Conservation (phyloP, 2,888 invertebrate genomes). For the Xylota segnis region DNA sequence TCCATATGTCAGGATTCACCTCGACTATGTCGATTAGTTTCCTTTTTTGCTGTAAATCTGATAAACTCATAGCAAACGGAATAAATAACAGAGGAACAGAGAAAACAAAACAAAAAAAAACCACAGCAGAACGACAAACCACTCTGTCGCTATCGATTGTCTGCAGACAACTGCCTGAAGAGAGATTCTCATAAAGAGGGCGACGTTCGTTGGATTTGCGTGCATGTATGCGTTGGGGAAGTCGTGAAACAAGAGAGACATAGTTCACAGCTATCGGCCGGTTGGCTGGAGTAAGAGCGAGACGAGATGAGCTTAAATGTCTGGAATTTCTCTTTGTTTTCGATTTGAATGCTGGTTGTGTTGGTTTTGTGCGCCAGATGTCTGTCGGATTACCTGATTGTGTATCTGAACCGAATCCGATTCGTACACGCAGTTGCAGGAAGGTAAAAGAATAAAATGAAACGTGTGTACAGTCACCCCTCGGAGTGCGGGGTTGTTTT, state of each 20-base stretch:
- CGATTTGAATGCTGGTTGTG: background rate
- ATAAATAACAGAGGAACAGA: background rate
- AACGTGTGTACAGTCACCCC: no score
- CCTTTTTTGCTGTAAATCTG: background rate
- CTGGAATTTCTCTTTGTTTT: background rate
- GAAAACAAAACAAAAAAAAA: background rate
- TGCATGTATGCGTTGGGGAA: background rate
- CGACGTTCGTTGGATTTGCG: background rate
- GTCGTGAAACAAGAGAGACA: background rate
- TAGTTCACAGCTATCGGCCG: no score
- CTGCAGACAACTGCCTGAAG: slow-evolving; percentile 36
- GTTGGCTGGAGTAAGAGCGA: background rate
- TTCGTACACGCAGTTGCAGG: slow-evolving; percentile 2
- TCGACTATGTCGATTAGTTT: slow-evolving; percentile 55
- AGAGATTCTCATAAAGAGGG: background rate
- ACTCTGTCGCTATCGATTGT: slow-evolving; percentile 4
- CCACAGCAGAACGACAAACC: background rate
- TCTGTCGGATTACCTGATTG: slow-evolving; percentile 8
- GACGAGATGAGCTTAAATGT: background rate
- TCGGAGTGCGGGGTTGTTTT: no score
- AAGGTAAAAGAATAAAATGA: background rate
- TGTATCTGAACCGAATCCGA: background rate
- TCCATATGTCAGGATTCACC: slow-evolving; percentile 44
- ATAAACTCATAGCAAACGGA: slow-evolving; percentile 20
- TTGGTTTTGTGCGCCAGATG: background rate